Percentiles rank a stretch among this genome's conserved stretches.
Evolutionary conservation across 2,113 vertebrate species (phyloP).

Genomic region (Lasiurus borealis): DNA sequence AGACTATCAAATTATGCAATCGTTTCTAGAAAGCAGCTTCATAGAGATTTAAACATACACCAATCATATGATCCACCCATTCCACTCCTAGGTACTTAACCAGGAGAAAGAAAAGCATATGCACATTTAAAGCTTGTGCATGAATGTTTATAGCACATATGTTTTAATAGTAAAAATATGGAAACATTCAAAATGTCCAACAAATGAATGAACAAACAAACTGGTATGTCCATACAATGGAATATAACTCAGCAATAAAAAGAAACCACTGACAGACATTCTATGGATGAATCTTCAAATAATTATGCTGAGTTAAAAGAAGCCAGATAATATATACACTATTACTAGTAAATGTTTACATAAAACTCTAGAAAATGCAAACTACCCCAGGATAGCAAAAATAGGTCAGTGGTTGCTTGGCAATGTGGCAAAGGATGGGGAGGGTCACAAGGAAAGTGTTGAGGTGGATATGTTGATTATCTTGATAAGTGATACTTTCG

Average conservation of each 20-base stretch:
- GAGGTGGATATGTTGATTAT: neutral
- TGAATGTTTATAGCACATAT: neutral
- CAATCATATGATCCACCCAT: neutral
- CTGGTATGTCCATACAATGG: neutral
- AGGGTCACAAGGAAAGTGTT: neutral
- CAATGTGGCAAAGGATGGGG: neutral
- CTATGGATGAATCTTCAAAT: neutral
- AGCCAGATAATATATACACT: neutral
- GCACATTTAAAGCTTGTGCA: neutral
- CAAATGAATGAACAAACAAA: neutral
- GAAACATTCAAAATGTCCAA: neutral
- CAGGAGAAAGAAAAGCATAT: neutral
- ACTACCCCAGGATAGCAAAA: neutral
- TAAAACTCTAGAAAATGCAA: neutral
- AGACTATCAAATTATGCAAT: constrained; percentile 3
- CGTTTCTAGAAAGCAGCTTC: constrained; percentile 23
- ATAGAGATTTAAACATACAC: neutral
- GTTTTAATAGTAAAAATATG: neutral
- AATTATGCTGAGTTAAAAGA: constrained; percentile 15
- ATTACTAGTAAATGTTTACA: neutral
- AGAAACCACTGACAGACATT: neutral
- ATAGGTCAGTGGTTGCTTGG: neutral
- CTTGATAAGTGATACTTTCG: neutral
- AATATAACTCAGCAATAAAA: neutral
- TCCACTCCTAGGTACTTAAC: neutral